A percentile compares a stretch with the other conserved stretches of the same genome.
Conservation (phyloP, 2,797 vertebrate genomes). For the Gobionotothen gibberifrons region DNA sequence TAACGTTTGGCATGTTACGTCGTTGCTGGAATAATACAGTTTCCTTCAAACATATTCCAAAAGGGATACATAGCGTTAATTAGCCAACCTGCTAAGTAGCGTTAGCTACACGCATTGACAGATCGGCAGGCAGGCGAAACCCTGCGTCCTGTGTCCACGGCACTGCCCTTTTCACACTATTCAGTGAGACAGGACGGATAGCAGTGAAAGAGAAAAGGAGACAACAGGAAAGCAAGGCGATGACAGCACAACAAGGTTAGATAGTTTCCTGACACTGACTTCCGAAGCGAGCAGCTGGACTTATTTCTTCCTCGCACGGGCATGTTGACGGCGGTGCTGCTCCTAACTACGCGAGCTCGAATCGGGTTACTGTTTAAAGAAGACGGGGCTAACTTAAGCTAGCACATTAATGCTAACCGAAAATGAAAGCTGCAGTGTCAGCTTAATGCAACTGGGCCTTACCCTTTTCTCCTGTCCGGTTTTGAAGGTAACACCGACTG, state of each 20-base stretch:
- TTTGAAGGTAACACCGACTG: slow-evolving; percentile 18
- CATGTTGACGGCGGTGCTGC: not conserved
- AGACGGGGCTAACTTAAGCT: slow-evolving; percentile 68
- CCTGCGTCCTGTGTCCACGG: slow-evolving; percentile 67
- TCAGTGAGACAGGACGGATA: slow-evolving; percentile 62
- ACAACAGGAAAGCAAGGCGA: slow-evolving; percentile 48
- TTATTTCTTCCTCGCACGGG: not conserved
- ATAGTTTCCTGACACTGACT: slow-evolving; percentile 3
- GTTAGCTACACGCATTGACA: slow-evolving; percentile 62
- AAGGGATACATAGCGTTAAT: slow-evolving; percentile 15
- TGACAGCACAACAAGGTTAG: slow-evolving; percentile 76
- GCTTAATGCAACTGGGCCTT: slow-evolving; percentile 59
- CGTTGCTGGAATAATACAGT: not conserved
- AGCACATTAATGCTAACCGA: slow-evolving; percentile 73
- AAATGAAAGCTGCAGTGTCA: slow-evolving; percentile 80
- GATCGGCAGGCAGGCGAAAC: slow-evolving; percentile 48
- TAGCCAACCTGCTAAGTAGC: slow-evolving; percentile 51
- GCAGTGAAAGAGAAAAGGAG: slow-evolving; percentile 50
- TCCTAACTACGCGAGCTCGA: slow-evolving; percentile 2
- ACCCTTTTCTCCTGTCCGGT: slow-evolving; percentile 6
- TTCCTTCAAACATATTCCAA: not conserved
- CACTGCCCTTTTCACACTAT: slow-evolving; percentile 67
- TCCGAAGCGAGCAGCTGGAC: not conserved
- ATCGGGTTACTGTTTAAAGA: slow-evolving; percentile 41
- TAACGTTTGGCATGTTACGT: fast-evolving